phyloP scores from a whole-genome alignment of 2,888 invertebrate genomes.

The Pterostichus madidus region DNA sequence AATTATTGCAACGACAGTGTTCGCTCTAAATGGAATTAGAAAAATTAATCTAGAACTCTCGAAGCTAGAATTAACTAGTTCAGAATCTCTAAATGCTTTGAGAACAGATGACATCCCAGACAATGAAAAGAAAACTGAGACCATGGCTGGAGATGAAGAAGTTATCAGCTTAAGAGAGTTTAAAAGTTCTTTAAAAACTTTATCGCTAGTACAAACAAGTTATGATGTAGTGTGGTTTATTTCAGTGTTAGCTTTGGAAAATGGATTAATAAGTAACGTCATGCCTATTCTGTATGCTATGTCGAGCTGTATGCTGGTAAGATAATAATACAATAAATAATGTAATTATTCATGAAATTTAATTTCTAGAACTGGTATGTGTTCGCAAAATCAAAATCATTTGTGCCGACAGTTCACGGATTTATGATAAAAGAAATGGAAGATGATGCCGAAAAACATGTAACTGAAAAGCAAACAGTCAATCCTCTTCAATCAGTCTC shows the following conservation, averaged over 20 bases:
- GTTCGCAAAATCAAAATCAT: slow-evolving; percentile 74
- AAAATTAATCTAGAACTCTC: slow-evolving; percentile 76
- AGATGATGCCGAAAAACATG: slow-evolving; percentile 47
- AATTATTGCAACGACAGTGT: slow-evolving; percentile 82
- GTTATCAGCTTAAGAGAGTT: slow-evolving; percentile 79
- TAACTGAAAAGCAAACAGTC: slow-evolving; percentile 66
- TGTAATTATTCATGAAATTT: slow-evolving; percentile 16
- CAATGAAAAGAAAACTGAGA: slow-evolving; percentile 71
- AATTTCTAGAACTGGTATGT: slow-evolving; percentile 76
- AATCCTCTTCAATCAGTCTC: slow-evolving; percentile 68
- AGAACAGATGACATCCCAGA: slow-evolving; percentile 73
- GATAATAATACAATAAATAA: background rate
- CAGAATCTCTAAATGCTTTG: slow-evolving; percentile 75
- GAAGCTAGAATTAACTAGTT: slow-evolving; percentile 75
- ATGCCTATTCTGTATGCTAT: slow-evolving; percentile 82
- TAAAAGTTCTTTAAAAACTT: slow-evolving; percentile 81
- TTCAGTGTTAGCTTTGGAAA: slow-evolving; percentile 86
- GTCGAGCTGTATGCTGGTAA: slow-evolving; percentile 81
- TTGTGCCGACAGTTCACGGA: slow-evolving; percentile 73
- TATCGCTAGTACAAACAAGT: slow-evolving; percentile 85
- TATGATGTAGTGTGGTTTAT: slow-evolving; percentile 88
- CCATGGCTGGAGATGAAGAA: slow-evolving; percentile 71
- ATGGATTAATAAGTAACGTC: slow-evolving; percentile 81
- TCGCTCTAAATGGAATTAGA: slow-evolving; percentile 80
- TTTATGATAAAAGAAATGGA: slow-evolving; percentile 54